phyloP scores from a whole-genome alignment of 2,888 invertebrate genomes.

The Andrena chrysosceles region DNA sequence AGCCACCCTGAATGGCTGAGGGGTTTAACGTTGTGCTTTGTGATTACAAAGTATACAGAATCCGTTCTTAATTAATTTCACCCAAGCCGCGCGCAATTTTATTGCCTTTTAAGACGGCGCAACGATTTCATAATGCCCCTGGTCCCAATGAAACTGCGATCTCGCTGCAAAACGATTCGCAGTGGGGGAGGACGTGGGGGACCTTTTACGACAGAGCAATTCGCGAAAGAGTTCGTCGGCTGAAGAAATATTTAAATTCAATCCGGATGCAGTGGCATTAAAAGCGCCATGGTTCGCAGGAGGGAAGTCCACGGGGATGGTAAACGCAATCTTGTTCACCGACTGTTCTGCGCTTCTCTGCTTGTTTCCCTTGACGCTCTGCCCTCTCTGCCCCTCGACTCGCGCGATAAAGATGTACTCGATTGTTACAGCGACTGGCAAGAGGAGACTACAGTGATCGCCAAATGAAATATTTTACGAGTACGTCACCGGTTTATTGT shows the following conservation, averaged over 20 bases:
- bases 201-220: conserved; percentile 67
- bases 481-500: conserved; percentile 67
- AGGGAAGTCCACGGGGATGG: conserved; percentile 29
- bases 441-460: conserved; percentile 30
- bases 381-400: conserved; percentile 49
- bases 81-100: conserved; percentile 59
- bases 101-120: conserved; percentile 68
- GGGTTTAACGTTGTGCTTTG: too few species aligned
- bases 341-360: neutral
- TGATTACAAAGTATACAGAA: too few species aligned
- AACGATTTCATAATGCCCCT: conserved; percentile 68
- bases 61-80: conserved; percentile 57
- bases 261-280: conserved; percentile 66
- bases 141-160: conserved; percentile 65
- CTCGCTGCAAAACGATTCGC: conserved; percentile 56
- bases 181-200: neutral
- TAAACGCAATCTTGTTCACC: conserved; percentile 59
- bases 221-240: conserved; percentile 72
- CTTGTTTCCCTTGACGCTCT: conserved; percentile 45
- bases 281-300: conserved; percentile 48
- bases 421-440: conserved; percentile 37
- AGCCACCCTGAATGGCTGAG: too few species aligned
- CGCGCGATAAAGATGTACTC: conserved; percentile 45
- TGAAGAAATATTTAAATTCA: conserved; percentile 75
- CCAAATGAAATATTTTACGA: conserved; percentile 60